Evolutionary conservation across 2,888 invertebrate species (phyloP).

Genomic region (Zaprionus lineosus): DNA sequence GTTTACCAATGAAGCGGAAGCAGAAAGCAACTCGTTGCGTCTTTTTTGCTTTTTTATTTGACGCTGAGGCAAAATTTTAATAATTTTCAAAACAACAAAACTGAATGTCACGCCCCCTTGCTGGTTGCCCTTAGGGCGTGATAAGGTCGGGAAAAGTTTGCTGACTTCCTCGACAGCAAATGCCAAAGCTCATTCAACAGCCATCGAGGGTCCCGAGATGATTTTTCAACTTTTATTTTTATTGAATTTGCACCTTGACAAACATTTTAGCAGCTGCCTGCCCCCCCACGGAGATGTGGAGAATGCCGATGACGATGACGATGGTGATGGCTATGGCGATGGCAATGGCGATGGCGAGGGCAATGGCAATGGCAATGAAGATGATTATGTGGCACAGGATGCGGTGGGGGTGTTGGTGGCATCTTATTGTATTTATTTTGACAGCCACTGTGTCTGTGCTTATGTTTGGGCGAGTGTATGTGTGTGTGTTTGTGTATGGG

Average conservation of each 20-base stretch:
- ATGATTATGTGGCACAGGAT: too few species aligned
- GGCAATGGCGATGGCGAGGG: conserved; percentile 27
- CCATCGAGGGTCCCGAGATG: conserved; percentile 5
- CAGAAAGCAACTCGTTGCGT: conserved; percentile 25
- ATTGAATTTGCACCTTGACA: conserved; percentile 76
- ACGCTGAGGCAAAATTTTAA: conserved; percentile 70
- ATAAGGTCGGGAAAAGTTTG: conserved; percentile 64
- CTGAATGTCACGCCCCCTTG: conserved; percentile 54
- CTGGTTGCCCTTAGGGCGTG: conserved; percentile 58
- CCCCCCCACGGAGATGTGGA: background rate
- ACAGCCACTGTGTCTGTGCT: conserved; percentile 61
- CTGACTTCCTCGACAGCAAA: conserved; percentile 40
- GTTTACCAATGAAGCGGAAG: conserved; percentile 65
- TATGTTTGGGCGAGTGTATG: too few species aligned
- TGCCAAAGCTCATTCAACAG: conserved; percentile 34
- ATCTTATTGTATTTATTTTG: conserved; percentile 72
- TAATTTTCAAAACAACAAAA: conserved; percentile 54
- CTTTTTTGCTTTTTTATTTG: conserved; percentile 57
- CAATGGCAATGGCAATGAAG: conserved; percentile 46
- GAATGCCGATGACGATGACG: conserved; percentile 34
- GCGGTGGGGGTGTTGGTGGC: conserved; percentile 1
- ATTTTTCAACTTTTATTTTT: conserved; percentile 63
- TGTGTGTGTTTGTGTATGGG: too few species aligned
- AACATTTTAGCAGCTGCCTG: conserved; percentile 65
- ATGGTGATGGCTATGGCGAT: conserved; percentile 44